Percentiles rank a stretch among this genome's conserved stretches.
Conservation (phyloP, 2,113 vertebrate species). For the Oncorhynchus clarkii region DNA sequence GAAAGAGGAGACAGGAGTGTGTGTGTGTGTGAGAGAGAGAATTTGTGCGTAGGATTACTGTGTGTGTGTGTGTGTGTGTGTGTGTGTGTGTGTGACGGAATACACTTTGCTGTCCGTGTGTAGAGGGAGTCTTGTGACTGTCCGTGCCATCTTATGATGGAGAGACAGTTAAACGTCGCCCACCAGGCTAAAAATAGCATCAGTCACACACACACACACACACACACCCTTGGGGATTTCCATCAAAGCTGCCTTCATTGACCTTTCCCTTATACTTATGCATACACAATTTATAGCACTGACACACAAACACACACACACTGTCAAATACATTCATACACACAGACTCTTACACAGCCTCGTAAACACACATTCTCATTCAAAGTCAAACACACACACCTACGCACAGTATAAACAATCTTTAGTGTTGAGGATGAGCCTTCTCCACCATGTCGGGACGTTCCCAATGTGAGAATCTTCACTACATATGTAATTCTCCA, state of each 20-base stretch:
- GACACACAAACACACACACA: background rate
- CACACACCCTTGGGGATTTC: background rate
- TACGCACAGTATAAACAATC: background rate
- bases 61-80: background rate
- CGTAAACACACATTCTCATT: background rate
- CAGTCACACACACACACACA: background rate
- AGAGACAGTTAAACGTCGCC: conserved; percentile 39
- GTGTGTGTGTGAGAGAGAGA: background rate
- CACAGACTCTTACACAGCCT: background rate
- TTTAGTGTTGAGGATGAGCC: background rate
- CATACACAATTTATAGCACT: background rate
- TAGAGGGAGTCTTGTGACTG: conserved; percentile 32
- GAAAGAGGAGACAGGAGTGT: background rate
- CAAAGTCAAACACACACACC: background rate
- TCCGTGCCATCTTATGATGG: conserved; percentile 42
- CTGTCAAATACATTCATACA: background rate
- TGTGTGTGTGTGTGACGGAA: background rate
- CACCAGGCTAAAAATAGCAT: conserved; percentile 57
- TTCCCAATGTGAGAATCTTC: background rate
- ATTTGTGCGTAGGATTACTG: no score
- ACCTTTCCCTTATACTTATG: background rate
- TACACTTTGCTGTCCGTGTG: background rate
- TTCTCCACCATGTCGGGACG: background rate
- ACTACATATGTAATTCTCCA: background rate
- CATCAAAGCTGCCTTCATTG: background rate